Evolutionary conservation across 2,113 vertebrate species (phyloP), one percentile per base, ranked within the genome.

Genomic region (Ia io): DNA sequence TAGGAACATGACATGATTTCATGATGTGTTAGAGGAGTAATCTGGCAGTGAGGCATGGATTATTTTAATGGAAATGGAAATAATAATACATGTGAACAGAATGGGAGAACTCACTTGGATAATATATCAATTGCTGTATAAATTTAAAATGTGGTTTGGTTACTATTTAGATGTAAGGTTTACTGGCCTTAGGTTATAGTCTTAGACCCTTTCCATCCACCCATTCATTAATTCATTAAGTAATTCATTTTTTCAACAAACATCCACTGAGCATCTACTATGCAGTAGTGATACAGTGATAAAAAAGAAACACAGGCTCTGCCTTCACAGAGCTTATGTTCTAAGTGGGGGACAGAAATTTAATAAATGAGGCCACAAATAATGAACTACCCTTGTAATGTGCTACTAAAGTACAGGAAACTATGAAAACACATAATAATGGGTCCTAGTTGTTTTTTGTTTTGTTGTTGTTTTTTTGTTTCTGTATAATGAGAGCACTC

Each of bases 121-220:
- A 89, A 89, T n/a, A 53, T 65, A 91, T 40, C 61, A 89, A 47
- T 44, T 96, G 40, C 51, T 91, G 5, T 30, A 71, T 61, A 82
- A 83, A 82, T 83, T n/a, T 83, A 91, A 96, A 91, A 40, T 16
- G 49, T 63, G 10, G 59, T 67, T 92, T 59, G 30, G 16, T 83
- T 92, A 78, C 22, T 87, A 65, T 67, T 92, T 40, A 65, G 49
- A 25, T 35, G 84, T 77, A 82, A 91, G 13, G n/a, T 94, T 74
- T 79, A 49, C 70, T 63, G 7, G 49, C 8, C 8, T 92, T 59
- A 71, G 49, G 49, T 79, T 32, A 90, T 32, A 84, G 28, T 56
- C 44, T 79, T 51, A 67, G 51, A 37, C 32, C 9, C 44, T 70
- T 32, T 44, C 37, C 35, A 51, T 73, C 18, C 67, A 22, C 42